Conservation (phyloP, 2,797 vertebrate genomes). For the Lacerta viridis region DNA sequence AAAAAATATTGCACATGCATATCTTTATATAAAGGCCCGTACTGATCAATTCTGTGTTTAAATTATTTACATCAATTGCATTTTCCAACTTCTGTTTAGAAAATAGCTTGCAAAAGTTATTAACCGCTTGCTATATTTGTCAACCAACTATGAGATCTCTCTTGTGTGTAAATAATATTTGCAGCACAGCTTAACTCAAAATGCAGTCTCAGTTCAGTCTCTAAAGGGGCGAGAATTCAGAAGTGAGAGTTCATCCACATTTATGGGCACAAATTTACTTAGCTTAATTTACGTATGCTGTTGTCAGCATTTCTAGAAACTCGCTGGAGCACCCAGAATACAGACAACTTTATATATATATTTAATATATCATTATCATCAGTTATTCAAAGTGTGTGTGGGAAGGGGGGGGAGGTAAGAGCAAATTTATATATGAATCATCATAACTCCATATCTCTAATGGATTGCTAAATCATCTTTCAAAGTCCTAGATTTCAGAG, state of each 20-base stretch:
- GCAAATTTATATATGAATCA: not conserved
- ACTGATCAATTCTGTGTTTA: no score
- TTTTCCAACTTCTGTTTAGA: no score
- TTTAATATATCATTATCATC: not conserved
- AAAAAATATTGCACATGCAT: not conserved
- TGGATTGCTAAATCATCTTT: not conserved
- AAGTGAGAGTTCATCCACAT: no score
- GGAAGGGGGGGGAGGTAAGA: not conserved
- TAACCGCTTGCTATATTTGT: not conserved
- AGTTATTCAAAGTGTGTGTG: not conserved
- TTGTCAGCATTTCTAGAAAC: not conserved
- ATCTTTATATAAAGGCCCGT: no score
- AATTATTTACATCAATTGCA: not conserved
- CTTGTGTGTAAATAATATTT: not conserved
- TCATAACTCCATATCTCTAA: not conserved
- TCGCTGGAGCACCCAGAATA: no score
- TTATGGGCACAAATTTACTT: not conserved
- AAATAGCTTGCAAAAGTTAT: not conserved
- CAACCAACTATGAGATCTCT: not conserved
- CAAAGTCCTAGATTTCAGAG: accelerated
- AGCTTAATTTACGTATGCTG: not conserved
- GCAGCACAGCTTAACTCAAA: not conserved
- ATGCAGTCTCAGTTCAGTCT: not conserved
- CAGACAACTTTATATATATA: not conserved
- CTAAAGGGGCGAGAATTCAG: not conserved